Evolutionary conservation across 2,113 vertebrate species (phyloP), one percentile per base, ranked within the genome.

Genomic region (Suncus etruscus): DNA sequence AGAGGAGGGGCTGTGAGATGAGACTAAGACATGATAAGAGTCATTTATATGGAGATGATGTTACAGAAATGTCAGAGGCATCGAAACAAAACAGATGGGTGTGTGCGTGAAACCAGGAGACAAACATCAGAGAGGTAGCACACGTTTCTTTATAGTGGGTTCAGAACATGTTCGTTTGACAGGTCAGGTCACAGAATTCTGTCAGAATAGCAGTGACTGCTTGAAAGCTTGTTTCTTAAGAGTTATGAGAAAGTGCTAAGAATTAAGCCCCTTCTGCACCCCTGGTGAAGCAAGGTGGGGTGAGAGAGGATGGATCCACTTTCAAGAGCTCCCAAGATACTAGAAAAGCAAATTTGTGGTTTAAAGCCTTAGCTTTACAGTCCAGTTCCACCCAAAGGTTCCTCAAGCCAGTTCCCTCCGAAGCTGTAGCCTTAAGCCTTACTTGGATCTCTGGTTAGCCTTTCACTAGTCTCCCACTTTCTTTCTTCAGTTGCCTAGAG

Each of bases 361-460:
- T 48, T 76, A 48, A 73, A 54, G 51, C 25, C n/a, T 51, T 87
- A 86, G 75, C 16, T 11, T 39, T 31, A 47, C 76, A 72, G 66
- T 11, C 11, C 5, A 2, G 48, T 76, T 47, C 11, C 20, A 22
- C 25, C 14, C 3, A 25, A 3, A 1, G 16, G 25, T 12, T 0
- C 22, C 66, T 47, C 4, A 15, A n/a, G 9, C 32, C 48, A 66
- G 65, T 89, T 16, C 74, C 8, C 1, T 9, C 39, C 74, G 75
- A 7, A 31, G 15, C 81, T 91, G 25, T 51, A 39, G 45, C 45
- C 15, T 61, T 68, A 39, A 39, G 39, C 39, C 39, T 39, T 39
- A 16, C 14, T 45, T 6, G 31, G 12, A 45, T n/a, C n/a, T 66
- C 75, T 47, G 16, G 25, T 12, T 78, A 73, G 22, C 4, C 14